Conservation (phyloP, 2,797 vertebrate species). For the Pangasius macronema region DNA sequence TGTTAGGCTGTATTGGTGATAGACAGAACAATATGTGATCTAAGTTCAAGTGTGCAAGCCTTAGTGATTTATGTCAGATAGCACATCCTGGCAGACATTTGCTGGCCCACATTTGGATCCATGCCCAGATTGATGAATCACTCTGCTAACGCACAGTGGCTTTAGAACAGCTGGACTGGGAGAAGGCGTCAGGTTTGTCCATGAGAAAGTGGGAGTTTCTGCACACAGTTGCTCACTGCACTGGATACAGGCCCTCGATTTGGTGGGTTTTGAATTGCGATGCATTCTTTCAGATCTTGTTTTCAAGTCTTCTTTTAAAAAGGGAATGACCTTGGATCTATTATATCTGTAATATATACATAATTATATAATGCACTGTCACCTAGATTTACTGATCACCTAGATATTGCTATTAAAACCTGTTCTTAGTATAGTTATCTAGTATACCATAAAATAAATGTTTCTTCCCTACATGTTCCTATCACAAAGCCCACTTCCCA, state of each 20-base stretch:
- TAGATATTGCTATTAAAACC: neutral
- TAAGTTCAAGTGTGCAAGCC: conserved; percentile 28
- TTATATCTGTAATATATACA: neutral
- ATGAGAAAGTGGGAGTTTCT: conserved; percentile 61
- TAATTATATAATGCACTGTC: neutral
- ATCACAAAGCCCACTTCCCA: neutral
- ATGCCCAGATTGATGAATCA: conserved; percentile 46
- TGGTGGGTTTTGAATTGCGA: neutral
- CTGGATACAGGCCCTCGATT: neutral
- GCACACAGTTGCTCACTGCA: conserved; percentile 15
- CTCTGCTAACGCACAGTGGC: conserved; percentile 39
- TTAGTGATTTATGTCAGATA: conserved; percentile 19
- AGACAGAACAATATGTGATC: conserved; percentile 27
- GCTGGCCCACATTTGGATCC: conserved; percentile 43
- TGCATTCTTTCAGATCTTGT: neutral
- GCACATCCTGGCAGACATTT: conserved; percentile 11
- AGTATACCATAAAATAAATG: neutral
- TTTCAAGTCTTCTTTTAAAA: neutral
- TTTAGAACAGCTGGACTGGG: conserved; percentile 62
- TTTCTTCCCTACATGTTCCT: neutral
- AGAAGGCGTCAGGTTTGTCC: conserved; percentile 44
- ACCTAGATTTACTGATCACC: neutral
- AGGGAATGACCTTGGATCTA: neutral
- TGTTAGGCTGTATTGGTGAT: conserved; percentile 28
- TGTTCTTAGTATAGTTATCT: neutral